phyloP scores from a whole-genome alignment of 2,113 vertebrate genomes.

The Macroglossus sobrinus region DNA sequence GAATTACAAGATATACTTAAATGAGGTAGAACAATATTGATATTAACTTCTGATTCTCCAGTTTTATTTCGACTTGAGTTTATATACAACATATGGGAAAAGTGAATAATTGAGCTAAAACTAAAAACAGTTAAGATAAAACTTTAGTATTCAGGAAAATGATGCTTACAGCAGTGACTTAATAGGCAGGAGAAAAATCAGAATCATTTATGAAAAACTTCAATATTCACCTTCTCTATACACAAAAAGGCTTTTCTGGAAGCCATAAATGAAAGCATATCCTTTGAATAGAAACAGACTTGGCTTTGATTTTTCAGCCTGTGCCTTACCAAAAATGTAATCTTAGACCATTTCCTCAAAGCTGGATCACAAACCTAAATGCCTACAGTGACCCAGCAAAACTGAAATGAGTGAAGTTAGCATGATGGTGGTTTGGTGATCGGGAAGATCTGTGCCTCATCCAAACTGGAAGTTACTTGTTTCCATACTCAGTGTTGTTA shows the following conservation, averaged over 20 bases:
- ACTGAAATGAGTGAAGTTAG: neutral
- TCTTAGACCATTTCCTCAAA: neutral
- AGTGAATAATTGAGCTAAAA: neutral
- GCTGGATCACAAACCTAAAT: neutral
- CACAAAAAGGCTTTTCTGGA: neutral
- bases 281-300: neutral
- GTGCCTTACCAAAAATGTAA: neutral
- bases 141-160: neutral
- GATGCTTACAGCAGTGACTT: neutral
- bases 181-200: neutral
- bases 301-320: neutral
- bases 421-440: neutral
- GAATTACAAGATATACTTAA: neutral
- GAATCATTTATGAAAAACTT: neutral
- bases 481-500: neutral
- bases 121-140: neutral
- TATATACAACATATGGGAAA: neutral
- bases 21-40: neutral
- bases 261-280: neutral
- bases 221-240: neutral
- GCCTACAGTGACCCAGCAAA: neutral
- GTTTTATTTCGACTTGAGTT: neutral
- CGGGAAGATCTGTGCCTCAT: neutral
- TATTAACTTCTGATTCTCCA: neutral
- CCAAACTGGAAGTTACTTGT: neutral